phyloP scores from a whole-genome alignment of 2,888 invertebrate genomes.

The Tridacna crocea region DNA sequence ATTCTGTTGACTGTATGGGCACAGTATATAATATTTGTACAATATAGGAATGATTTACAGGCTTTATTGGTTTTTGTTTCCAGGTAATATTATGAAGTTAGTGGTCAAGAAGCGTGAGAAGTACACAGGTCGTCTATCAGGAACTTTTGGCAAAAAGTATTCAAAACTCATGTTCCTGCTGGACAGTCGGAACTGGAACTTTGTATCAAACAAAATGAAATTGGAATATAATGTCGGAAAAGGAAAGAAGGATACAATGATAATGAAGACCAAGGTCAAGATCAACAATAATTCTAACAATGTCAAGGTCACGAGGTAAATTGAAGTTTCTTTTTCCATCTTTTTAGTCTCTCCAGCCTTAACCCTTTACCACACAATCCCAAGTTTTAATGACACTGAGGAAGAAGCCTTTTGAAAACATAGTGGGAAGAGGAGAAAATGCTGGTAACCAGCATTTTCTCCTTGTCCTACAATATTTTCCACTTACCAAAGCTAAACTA shows the following conservation, averaged over 20 bases:
- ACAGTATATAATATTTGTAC: no score
- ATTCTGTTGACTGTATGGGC: no score
- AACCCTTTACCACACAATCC: no score
- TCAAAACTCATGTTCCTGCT: constrained; percentile 42
- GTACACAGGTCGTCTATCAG: constrained; percentile 38
- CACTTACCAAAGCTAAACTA: no score
- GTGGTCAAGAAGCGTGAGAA: constrained; percentile 41
- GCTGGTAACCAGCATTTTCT: no score
- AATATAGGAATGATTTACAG: no score
- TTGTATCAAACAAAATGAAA: constrained; percentile 49
- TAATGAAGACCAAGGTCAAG: constrained; percentile 58
- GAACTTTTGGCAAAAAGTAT: constrained; percentile 48
- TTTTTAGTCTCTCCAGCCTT: no score
- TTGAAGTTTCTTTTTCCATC: not conserved
- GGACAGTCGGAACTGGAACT: constrained; percentile 51
- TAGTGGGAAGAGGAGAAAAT: no score
- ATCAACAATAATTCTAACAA: constrained; percentile 27
- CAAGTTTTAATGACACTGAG: no score
- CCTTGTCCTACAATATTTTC: no score
- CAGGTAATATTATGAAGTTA: constrained; percentile 11
- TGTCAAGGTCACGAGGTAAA: constrained; percentile 18
- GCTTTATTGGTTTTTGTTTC: not conserved
- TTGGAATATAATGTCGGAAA: constrained; percentile 67
- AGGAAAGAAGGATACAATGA: constrained; percentile 63
- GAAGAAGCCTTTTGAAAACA: no score